phyloP scores from a whole-genome alignment of 2,113 vertebrate species.

The Melanerpes formicivorus region DNA sequence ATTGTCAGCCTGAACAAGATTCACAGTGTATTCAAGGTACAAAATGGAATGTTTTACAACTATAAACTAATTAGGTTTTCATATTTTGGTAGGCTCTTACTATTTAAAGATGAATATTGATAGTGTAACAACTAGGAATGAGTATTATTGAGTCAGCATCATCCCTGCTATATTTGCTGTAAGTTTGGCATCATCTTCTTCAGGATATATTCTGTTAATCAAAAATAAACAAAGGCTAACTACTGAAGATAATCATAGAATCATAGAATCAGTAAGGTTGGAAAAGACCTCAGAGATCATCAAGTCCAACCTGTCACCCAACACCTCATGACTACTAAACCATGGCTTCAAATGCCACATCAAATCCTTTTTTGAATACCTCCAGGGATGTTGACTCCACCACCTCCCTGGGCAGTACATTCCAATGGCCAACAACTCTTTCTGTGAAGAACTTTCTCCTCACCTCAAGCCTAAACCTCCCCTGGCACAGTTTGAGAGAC shows the following conservation, averaged over 20 bases:
- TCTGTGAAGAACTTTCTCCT: no score
- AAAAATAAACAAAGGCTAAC: neutral
- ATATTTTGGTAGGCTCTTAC: neutral
- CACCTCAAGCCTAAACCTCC: no score
- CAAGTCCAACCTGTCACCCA: no score
- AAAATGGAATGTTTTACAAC: neutral
- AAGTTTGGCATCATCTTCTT: neutral
- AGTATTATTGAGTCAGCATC: neutral
- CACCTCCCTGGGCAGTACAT: no score
- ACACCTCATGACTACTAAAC: no score
- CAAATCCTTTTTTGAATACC: no score
- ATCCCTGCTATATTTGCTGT: neutral
- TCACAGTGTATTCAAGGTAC: neutral
- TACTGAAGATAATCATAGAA: neutral
- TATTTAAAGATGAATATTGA: neutral
- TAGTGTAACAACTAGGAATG: neutral
- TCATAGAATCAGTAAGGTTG: no score
- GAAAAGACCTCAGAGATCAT: no score
- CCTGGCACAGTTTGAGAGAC: no score
- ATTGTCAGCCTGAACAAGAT: neutral
- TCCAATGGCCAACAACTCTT: no score
- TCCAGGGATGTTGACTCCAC: no score
- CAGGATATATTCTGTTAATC: neutral
- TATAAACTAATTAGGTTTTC: neutral
- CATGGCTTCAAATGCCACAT: no score